Conservation (phyloP, 2,113 vertebrate species). For the Chinchilla lanigera region DNA sequence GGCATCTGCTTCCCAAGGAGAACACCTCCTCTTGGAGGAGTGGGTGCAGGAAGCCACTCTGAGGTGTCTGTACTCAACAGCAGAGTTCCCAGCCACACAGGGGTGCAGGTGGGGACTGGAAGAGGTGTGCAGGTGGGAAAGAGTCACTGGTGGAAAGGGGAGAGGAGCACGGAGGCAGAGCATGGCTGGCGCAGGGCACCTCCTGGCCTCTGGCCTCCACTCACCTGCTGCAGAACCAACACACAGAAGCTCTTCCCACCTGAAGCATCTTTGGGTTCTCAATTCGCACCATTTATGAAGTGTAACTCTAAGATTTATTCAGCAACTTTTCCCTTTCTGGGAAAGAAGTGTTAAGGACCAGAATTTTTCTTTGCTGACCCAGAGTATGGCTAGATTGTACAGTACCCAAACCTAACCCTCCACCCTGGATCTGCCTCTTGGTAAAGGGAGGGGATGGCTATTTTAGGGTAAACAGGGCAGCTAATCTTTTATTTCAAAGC, state of each 20-base stretch:
- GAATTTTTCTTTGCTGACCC: background rate
- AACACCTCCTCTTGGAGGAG: background rate
- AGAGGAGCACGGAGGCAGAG: background rate
- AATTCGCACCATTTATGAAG: background rate
- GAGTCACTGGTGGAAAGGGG: too few relatives aligned
- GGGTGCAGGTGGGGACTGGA: background rate
- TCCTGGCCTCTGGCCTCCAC: background rate
- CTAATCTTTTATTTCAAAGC: background rate
- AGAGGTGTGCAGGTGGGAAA: fast-evolving
- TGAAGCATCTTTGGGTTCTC: background rate
- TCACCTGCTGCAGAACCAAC: background rate
- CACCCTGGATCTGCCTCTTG: background rate
- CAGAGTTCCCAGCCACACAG: background rate
- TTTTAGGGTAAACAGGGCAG: background rate
- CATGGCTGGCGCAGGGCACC: background rate
- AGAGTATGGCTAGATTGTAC: background rate
- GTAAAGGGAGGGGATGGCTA: fast-evolving
- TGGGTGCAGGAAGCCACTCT: fast-evolving
- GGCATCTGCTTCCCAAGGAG: background rate
- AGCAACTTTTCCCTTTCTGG: background rate
- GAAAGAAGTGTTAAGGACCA: background rate
- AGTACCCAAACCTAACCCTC: background rate
- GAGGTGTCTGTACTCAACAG: background rate
- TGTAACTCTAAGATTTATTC: background rate
- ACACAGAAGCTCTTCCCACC: background rate